Evolutionary conservation across 2,888 invertebrate species (phyloP).

Genomic region (Neoscelio sp.): DNA sequence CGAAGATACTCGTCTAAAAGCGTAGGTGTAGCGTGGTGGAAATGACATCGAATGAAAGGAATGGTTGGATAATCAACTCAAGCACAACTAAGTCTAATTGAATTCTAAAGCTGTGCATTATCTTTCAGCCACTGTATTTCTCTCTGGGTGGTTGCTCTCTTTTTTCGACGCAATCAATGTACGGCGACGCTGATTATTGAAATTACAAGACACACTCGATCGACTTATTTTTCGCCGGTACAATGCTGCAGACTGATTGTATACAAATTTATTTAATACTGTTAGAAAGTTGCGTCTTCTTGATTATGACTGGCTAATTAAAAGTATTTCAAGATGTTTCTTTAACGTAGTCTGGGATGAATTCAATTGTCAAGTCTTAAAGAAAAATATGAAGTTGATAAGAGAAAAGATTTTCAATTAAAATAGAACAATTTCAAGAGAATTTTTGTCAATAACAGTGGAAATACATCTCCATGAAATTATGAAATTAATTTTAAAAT

Average conservation of each 20-base stretch:
- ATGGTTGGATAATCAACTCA: constrained; percentile 36
- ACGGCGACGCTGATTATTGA: constrained; percentile 26
- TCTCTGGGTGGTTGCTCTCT: constrained; percentile 18
- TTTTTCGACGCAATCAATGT: constrained; percentile 21
- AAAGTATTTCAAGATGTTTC: constrained; percentile 58
- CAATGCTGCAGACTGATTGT: neutral
- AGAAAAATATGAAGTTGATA: constrained; percentile 39
- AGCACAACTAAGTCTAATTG: constrained; percentile 62
- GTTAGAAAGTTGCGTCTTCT: constrained; percentile 18
- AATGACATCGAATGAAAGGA: constrained; percentile 17
- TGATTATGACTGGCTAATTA: constrained; percentile 56
- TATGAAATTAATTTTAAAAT: neutral
- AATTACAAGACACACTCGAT: constrained; percentile 35
- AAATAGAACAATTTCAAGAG: constrained; percentile 46
- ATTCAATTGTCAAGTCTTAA: constrained; percentile 63
- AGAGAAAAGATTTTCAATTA: constrained; percentile 36
- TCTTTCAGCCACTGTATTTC: constrained; percentile 50
- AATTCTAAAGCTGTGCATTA: constrained; percentile 65
- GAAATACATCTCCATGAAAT: too few species aligned
- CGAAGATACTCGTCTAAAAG: constrained; percentile 1
- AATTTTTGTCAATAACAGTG: too few species aligned
- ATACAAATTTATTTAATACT: constrained; percentile 17
- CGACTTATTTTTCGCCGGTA: constrained; percentile 10
- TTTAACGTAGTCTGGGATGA: constrained; percentile 42
- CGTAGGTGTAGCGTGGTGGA: constrained; percentile 12